These are phyloP conservation scores for Hylomyscus alleni DNA, from an alignment of 2,797 vertebrate genomes.

Conservation along the genomic window DNA sequence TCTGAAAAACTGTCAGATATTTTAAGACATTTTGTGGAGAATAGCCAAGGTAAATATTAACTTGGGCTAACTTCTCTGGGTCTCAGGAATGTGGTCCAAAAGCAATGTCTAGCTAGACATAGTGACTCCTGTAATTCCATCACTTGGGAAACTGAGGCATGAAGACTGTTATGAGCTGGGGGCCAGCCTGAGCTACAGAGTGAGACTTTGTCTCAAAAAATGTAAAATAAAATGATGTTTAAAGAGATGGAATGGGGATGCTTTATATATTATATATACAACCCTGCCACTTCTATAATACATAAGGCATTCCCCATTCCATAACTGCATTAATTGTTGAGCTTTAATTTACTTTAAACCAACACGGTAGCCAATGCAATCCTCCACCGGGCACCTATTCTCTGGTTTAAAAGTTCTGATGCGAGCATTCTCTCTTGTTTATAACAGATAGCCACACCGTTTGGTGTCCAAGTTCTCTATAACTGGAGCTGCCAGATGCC, in stretches of 20 bases:
- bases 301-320: no score
- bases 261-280: not conserved
- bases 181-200: not conserved
- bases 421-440: not conserved
- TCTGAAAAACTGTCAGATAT: not conserved
- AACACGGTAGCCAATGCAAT: not conserved
- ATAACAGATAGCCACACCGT: not conserved
- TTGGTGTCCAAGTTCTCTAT: not conserved
- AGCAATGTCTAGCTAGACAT: not conserved
- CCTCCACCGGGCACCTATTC: not conserved
- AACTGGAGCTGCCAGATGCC: not conserved
- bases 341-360: conserved; percentile 3
- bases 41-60: conserved; percentile 6
- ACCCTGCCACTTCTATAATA: not conserved
- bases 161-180: not conserved
- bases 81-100: conserved; percentile 16
- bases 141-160: not conserved
- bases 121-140: not conserved
- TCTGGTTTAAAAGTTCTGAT: not conserved
- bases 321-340: not conserved
- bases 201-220: not conserved
- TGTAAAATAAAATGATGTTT: not conserved
- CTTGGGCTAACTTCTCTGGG: not conserved
- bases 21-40: not conserved
- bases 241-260: conserved; percentile 23